Conservation (phyloP, 2,113 vertebrate genomes). For the Noturus placidus region DNA sequence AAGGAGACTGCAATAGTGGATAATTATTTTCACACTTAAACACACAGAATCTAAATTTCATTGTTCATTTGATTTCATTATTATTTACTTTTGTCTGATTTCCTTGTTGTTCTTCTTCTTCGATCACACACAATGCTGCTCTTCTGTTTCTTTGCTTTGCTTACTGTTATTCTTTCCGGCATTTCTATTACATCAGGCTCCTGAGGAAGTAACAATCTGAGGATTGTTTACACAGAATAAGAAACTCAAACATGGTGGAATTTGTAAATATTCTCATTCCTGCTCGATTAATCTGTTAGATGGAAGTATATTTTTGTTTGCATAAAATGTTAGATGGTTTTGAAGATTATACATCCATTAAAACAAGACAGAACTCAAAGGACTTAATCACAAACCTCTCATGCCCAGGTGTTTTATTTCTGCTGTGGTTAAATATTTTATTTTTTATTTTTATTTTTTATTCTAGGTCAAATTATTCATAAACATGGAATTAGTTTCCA, state of each 20-base stretch:
- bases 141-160: background rate
- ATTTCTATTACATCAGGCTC: background rate
- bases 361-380: background rate
- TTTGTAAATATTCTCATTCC: background rate
- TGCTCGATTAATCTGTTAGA: background rate
- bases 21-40: background rate
- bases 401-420: background rate
- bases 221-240: background rate
- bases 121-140: background rate
- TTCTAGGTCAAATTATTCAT: no score
- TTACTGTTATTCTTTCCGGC: background rate
- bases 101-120: no score
- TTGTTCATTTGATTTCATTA: background rate
- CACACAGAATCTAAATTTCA: background rate
- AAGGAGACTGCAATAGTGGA: background rate
- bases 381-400: background rate
- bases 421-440: background rate
- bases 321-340: background rate
- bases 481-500: no score
- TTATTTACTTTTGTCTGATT: background rate
- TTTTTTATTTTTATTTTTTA: no score
- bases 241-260: background rate
- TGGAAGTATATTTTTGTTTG: background rate
- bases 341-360: background rate
- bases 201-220: background rate